Evolutionary conservation across 2,888 invertebrate genomes (phyloP).

Genomic region (Coelinius sp.): DNA sequence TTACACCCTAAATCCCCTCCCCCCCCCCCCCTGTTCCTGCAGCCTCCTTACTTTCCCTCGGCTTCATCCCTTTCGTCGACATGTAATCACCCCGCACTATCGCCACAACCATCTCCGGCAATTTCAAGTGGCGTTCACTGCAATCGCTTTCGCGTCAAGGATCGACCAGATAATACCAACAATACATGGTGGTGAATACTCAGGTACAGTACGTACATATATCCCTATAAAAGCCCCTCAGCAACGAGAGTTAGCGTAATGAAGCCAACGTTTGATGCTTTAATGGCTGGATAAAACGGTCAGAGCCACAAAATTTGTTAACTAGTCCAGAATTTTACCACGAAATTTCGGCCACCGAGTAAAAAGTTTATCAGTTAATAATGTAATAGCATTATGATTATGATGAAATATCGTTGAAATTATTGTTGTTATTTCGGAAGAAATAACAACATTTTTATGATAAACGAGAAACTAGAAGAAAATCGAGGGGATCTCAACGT

Average conservation of each 20-base stretch:
- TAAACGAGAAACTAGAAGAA: background rate
- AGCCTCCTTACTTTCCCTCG: slow-evolving; percentile 13
- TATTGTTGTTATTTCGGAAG: background rate
- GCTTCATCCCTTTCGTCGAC: slow-evolving; percentile 30
- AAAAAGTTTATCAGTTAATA: too few relatives aligned
- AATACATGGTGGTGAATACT: slow-evolving; percentile 10
- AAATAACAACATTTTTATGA: background rate
- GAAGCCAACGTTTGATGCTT: slow-evolving; percentile 13
- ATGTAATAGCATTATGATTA: too few relatives aligned
- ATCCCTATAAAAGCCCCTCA: slow-evolving; percentile 8
- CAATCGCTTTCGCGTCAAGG: slow-evolving; percentile 27
- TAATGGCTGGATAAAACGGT: slow-evolving; percentile 9
- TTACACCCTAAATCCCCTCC: background rate
- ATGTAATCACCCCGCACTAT: slow-evolving; percentile 36
- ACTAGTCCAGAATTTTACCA: too few relatives aligned
- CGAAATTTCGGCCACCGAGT: too few relatives aligned
- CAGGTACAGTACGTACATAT: background rate
- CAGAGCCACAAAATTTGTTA: slow-evolving; percentile 9
- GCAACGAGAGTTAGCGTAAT: slow-evolving; percentile 10
- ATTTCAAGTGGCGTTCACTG: slow-evolving; percentile 30
- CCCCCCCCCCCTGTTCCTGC: background rate
- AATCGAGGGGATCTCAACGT: background rate
- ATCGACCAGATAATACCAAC: slow-evolving; percentile 24
- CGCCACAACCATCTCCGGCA: slow-evolving; percentile 24
- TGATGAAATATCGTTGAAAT: background rate